Evolutionary conservation across 2,888 invertebrate species (phyloP).

Genomic region (Kuschelorhynchus macadamiae): DNA sequence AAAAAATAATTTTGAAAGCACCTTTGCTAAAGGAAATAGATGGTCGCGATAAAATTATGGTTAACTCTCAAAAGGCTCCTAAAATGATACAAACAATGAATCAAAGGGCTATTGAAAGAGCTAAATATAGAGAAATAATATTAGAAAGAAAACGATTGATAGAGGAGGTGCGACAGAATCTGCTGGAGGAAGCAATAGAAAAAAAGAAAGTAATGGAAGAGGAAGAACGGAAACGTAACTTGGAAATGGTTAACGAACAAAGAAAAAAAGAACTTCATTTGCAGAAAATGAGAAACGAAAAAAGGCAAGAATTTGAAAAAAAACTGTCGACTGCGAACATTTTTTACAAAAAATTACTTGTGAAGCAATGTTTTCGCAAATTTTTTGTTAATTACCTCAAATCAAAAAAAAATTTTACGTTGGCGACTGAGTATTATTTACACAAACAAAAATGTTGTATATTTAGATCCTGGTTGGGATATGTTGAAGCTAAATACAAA

Average conservation of each 20-base stretch:
- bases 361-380: conserved; percentile 64
- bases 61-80: conserved; percentile 74
- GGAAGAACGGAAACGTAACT: conserved; percentile 73
- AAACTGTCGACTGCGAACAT: conserved; percentile 67
- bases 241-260: conserved; percentile 75
- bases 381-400: conserved; percentile 64
- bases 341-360: conserved; percentile 66
- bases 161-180: conserved; percentile 71
- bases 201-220: conserved; percentile 73
- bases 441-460: conserved; percentile 54
- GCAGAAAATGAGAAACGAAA: conserved; percentile 74
- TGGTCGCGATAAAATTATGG: conserved; percentile 65
- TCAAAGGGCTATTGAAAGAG: conserved; percentile 78
- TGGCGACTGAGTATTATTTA: conserved; percentile 58
- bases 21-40: conserved; percentile 68
- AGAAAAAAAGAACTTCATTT: conserved; percentile 73
- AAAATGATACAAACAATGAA: conserved; percentile 82
- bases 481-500: conserved; percentile 55
- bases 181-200: conserved; percentile 75
- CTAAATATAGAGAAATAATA: conserved; percentile 66
- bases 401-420: conserved; percentile 63
- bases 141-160: conserved; percentile 70
- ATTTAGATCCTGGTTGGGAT: conserved; percentile 55
- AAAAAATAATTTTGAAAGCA: conserved; percentile 68
- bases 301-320: conserved; percentile 67